These are phyloP conservation scores for Leucozona laternaria DNA, from an alignment of 2,888 invertebrate genomes.

Conservation along the genomic window DNA sequence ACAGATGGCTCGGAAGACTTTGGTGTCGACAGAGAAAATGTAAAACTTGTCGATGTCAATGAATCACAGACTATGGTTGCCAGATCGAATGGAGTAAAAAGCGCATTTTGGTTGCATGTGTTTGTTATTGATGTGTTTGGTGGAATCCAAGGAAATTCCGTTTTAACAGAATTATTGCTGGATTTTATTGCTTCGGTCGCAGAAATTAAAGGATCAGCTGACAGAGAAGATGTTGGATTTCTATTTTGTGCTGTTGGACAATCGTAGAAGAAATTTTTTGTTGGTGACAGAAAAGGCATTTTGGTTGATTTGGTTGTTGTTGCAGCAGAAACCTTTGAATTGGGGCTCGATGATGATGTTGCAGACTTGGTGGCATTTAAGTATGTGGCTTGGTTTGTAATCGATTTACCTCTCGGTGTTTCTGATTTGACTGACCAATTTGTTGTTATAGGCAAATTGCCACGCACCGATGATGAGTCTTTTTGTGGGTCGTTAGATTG, in stretches of 20 bases:
- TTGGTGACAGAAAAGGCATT: conserved; percentile 38
- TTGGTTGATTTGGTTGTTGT: conserved; percentile 16
- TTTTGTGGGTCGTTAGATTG: neutral
- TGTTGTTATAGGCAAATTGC: neutral
- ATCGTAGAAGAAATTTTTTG: conserved; percentile 62
- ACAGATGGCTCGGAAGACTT: conserved; percentile 56
- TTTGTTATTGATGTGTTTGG: conserved; percentile 23
- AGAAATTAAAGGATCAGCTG: conserved; percentile 47
- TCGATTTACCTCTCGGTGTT: neutral
- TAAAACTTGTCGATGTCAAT: conserved; percentile 67
- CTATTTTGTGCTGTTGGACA: conserved; percentile 35
- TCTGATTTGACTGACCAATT: conserved; percentile 37
- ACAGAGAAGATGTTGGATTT: neutral
- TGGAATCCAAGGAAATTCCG: conserved; percentile 56
- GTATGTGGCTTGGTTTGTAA: neutral
- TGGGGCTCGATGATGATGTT: neutral
- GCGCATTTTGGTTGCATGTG: conserved; percentile 15
- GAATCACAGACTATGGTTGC: conserved; percentile 47
- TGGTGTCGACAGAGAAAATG: conserved; percentile 69
- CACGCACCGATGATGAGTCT: neutral
- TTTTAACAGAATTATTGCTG: conserved; percentile 50
- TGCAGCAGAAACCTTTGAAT: neutral
- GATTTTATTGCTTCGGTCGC: conserved; percentile 35
- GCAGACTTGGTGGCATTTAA: neutral
- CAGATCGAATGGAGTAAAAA: conserved; percentile 44